Conservation (phyloP, 2,888 invertebrate species). For the Lepeophtheirus nordmannii region DNA sequence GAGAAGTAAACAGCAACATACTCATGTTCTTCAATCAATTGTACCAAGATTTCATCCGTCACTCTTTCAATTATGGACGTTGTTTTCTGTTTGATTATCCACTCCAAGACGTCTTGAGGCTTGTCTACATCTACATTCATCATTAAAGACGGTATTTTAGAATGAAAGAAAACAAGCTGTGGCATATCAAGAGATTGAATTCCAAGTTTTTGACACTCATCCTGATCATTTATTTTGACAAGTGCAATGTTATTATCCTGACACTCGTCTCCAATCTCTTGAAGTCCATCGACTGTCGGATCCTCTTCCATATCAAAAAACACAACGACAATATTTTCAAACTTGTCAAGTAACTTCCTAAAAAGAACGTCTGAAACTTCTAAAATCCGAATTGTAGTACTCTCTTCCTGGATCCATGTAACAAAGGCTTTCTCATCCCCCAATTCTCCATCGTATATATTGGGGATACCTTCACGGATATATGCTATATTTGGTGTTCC, state of each 20-base stretch:
- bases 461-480: slow-evolving; percentile 70
- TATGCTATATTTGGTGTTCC: slow-evolving; percentile 70
- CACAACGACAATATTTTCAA: slow-evolving; percentile 18
- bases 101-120: slow-evolving; percentile 73
- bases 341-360: slow-evolving; percentile 9
- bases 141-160: slow-evolving; percentile 66
- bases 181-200: slow-evolving; percentile 53
- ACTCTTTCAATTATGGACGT: slow-evolving; percentile 85
- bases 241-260: slow-evolving; percentile 82
- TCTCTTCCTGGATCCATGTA: slow-evolving; percentile 33
- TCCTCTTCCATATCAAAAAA: slow-evolving; percentile 20
- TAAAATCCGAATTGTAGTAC: slow-evolving; percentile 32
- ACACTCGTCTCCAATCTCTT: slow-evolving; percentile 84
- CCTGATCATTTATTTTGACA: slow-evolving; percentile 73
- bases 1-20: slow-evolving; percentile 89
- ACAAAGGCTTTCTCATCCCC: slow-evolving; percentile 32
- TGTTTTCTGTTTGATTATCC: slow-evolving; percentile 66
- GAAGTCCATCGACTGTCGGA: slow-evolving; percentile 53
- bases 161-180: slow-evolving; percentile 79
- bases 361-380: slow-evolving; percentile 16
- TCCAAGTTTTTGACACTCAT: slow-evolving; percentile 66
- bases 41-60: slow-evolving; percentile 71
- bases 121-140: slow-evolving; percentile 69
- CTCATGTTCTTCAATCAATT: slow-evolving; percentile 73
- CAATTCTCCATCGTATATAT: slow-evolving; percentile 50